These are phyloP conservation scores for Blastobasis adustella DNA, from an alignment of 2,888 invertebrate species.

Conservation along the genomic window DNA sequence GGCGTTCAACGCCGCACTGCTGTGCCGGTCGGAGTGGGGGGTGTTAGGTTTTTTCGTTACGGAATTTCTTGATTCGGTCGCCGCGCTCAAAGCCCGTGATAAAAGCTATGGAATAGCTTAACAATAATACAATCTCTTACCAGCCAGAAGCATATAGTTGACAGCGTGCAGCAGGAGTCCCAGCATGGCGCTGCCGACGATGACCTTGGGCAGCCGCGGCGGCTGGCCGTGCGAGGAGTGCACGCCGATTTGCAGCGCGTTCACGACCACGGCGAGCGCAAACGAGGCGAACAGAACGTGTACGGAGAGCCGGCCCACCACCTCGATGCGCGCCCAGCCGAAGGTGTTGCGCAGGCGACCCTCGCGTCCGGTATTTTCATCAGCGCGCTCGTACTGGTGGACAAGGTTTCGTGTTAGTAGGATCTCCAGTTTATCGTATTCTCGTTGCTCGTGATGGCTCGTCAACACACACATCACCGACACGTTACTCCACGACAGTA, in stretches of 20 bases:
- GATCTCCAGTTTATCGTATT: too few species aligned
- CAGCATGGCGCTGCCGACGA: conserved; percentile 85
- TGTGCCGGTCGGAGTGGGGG: too few species aligned
- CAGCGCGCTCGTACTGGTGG: conserved; percentile 58
- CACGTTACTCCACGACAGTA: too few species aligned
- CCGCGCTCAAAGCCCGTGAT: too few species aligned
- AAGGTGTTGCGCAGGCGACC: conserved; percentile 90
- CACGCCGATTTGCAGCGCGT: conserved; percentile 86
- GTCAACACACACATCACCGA: too few species aligned
- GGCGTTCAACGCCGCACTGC: too few species aligned
- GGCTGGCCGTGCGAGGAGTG: conserved; percentile 75
- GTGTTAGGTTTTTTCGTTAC: too few species aligned
- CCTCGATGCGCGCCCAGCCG: conserved; percentile 93
- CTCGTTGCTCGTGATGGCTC: too few species aligned
- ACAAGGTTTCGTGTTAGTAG: neutral
- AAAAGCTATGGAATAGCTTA: too few species aligned
- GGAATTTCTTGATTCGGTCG: too few species aligned
- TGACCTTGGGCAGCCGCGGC: conserved; percentile 78
- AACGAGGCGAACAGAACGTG: conserved; percentile 89
- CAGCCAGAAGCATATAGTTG: conserved; percentile 88
- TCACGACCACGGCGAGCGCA: conserved; percentile 86
- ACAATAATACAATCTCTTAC: conserved; percentile 61
- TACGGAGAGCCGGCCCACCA: conserved; percentile 87
- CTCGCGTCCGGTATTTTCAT: conserved; percentile 72
- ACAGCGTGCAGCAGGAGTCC: conserved; percentile 85